phyloP scores from a whole-genome alignment of 2,888 invertebrate species.

The Pseudeuparius sepicola region DNA sequence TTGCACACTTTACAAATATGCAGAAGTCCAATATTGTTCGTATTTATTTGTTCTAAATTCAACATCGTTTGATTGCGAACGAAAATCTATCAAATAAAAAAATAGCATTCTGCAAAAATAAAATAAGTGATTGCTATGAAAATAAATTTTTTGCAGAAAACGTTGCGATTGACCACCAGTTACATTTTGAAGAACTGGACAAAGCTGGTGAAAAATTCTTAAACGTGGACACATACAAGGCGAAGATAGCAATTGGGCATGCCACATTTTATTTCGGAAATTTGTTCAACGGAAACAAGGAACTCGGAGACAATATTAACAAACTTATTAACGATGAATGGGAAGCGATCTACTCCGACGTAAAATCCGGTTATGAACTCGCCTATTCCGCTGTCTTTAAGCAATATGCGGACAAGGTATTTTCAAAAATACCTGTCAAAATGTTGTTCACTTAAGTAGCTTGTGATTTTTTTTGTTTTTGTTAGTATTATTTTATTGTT shows the following conservation, averaged over 20 bases:
- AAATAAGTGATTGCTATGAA: too few species aligned
- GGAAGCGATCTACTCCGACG: conserved; percentile 22
- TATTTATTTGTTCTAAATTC: too few species aligned
- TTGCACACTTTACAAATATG: too few species aligned
- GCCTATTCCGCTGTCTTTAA: conserved; percentile 16
- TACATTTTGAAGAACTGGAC: conserved; percentile 17
- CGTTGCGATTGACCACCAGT: conserved; percentile 5
- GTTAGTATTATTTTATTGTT: too few species aligned
- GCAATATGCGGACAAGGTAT: conserved; percentile 7
- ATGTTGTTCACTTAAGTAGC: too few species aligned
- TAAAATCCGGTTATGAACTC: conserved; percentile 20
- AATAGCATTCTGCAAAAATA: not conserved
- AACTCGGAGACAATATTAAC: conserved; percentile 22
- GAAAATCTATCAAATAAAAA: not conserved
- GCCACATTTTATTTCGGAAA: conserved; percentile 22
- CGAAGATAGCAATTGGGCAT: conserved; percentile 9
- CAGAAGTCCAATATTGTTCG: too few species aligned
- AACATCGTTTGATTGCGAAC: too few species aligned
- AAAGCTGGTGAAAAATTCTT: conserved; percentile 13
- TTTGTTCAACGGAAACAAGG: conserved; percentile 25
- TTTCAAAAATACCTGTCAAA: conserved; percentile 12
- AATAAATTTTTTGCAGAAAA: conserved; percentile 15
- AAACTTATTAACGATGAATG: conserved; percentile 26
- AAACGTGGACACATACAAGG: conserved; percentile 14
- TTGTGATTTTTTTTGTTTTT: too few species aligned